A percentile compares a stretch with the other conserved stretches of the same genome.
phyloP scores from a whole-genome alignment of 1,140 invertebrate species.

The Eurosta solidaginis region DNA sequence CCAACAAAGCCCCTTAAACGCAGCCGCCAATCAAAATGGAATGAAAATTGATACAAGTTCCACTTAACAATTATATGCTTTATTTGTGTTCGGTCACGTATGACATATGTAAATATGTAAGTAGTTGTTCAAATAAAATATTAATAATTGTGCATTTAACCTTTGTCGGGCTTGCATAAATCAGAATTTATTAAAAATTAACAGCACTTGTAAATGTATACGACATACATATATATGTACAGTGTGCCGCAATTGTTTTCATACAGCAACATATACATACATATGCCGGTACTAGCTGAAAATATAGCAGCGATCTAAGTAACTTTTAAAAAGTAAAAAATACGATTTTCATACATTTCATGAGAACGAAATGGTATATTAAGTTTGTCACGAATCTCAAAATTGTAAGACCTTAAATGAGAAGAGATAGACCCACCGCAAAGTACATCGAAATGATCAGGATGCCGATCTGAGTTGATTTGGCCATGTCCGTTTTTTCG shows the following conservation, averaged over 20 bases:
- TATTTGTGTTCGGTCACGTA: neutral
- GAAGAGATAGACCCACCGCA: no score
- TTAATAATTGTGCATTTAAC: slow-evolving; percentile 23
- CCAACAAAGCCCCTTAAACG: slow-evolving; percentile 17
- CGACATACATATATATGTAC: neutral
- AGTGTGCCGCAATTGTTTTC: neutral
- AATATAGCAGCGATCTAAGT: no score
- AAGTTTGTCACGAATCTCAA: no score
- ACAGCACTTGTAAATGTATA: neutral
- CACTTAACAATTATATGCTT: neutral
- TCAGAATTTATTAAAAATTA: slow-evolving; percentile 24
- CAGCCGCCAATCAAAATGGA: slow-evolving; percentile 6
- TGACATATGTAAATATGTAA: neutral
- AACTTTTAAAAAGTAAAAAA: no score
- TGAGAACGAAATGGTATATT: no score
- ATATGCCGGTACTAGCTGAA: no score
- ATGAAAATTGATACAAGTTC: slow-evolving; percentile 26
- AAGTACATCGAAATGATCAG: no score
- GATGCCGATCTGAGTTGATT: no score
- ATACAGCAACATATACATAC: neutral
- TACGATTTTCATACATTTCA: no score
- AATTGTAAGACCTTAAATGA: no score
- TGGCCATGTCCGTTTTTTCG: no score
- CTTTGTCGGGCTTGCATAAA: slow-evolving; percentile 16
- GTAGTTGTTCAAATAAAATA: slow-evolving; percentile 7